Evolutionary conservation across 1,140 invertebrate genomes (phyloP).

Genomic region (Arion vulgaris): DNA sequence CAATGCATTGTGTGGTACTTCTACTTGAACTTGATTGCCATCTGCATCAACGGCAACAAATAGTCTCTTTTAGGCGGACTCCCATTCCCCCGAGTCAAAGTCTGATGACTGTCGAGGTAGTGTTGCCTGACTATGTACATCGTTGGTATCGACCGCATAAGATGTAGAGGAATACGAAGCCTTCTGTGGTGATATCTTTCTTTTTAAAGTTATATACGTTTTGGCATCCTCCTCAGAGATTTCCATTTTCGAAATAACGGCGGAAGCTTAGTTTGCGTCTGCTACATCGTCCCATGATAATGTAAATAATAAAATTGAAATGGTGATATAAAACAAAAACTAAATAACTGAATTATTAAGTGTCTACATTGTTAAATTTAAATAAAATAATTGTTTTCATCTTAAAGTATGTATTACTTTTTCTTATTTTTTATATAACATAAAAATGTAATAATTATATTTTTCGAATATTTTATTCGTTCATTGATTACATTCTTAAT

Average conservation of each 20-base stretch:
- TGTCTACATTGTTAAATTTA: neutral
- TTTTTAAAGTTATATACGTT: slow-evolving; percentile 33
- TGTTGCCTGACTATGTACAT: slow-evolving; percentile 8
- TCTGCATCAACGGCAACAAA: slow-evolving; percentile 37
- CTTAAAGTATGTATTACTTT: neutral
- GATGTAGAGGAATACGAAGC: neutral
- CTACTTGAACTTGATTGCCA: slow-evolving; percentile 37
- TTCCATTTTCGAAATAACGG: slow-evolving; percentile 9
- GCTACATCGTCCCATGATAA: too few relatives aligned
- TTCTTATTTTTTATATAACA: too few relatives aligned
- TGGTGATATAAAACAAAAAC: neutral
- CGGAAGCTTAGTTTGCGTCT: slow-evolving; percentile 9
- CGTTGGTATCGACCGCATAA: slow-evolving; percentile 12
- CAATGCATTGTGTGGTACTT: slow-evolving; percentile 30
- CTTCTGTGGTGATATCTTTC: slow-evolving; percentile 34
- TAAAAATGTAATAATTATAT: too few relatives aligned
- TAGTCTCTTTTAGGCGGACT: slow-evolving; percentile 27
- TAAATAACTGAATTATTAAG: neutral
- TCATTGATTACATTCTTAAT: too few relatives aligned
- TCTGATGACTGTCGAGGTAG: neutral
- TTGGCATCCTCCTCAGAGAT: slow-evolving; percentile 22
- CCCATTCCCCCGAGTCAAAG: slow-evolving; percentile 19
- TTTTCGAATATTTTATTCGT: too few relatives aligned
- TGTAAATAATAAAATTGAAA: neutral
- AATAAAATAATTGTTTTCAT: neutral